Evolutionary conservation across 2,888 invertebrate species (phyloP).

Genomic region (Tryphoninae sp.): DNA sequence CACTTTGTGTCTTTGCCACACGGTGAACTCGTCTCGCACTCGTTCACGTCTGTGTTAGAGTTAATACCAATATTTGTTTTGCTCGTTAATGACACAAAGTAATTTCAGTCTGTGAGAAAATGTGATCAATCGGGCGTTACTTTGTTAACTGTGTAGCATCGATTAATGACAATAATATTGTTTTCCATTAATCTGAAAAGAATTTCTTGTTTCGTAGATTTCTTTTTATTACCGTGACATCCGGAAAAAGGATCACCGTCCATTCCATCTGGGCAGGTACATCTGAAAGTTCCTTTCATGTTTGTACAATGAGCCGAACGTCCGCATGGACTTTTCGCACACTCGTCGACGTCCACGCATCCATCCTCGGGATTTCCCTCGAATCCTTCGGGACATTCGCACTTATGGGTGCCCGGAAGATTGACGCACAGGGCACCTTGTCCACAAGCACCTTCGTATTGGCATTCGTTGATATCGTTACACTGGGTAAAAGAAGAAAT

Average conservation of each 20-base stretch:
- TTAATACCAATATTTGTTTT: constrained; percentile 59
- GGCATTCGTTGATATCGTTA: constrained; percentile 92
- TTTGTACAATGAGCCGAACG: constrained; percentile 91
- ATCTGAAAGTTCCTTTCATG: constrained; percentile 89
- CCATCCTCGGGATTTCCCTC: constrained; percentile 90
- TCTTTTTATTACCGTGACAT: constrained; percentile 86
- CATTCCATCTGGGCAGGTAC: constrained; percentile 92
- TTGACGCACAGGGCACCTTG: constrained; percentile 91
- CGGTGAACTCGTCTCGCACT: constrained; percentile 85
- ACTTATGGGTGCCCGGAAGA: constrained; percentile 90
- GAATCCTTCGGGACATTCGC: constrained; percentile 92
- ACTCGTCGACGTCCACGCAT: constrained; percentile 90
- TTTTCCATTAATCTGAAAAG: background rate
- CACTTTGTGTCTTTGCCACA: constrained; percentile 88
- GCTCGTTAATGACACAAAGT: constrained; percentile 25
- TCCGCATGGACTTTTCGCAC: constrained; percentile 89
- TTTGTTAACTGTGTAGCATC: constrained; percentile 7
- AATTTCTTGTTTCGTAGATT: background rate
- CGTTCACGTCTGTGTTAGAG: constrained; percentile 86
- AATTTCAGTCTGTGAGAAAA: background rate
- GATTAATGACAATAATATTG: background rate
- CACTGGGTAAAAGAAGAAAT: constrained; percentile 83
- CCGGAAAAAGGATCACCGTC: constrained; percentile 89
- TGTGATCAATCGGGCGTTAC: background rate
- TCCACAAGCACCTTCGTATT: constrained; percentile 88